These are phyloP conservation scores for Platalea minor DNA, from an alignment of 2,797 vertebrate species.

Conservation along the genomic window DNA sequence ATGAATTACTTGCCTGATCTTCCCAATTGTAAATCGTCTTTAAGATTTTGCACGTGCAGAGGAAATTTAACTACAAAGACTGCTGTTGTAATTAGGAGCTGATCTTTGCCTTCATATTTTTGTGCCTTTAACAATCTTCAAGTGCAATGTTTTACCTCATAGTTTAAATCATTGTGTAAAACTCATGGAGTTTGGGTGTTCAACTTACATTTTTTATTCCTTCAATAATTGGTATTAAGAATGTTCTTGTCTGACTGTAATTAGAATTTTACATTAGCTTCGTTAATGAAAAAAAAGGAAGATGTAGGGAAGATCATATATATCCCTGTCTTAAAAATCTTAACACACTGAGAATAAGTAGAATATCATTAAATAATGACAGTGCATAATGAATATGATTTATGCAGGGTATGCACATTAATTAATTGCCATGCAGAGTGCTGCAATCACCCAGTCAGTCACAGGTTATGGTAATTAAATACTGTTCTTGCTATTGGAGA, in stretches of 20 bases:
- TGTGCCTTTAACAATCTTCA: not conserved
- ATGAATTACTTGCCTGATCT: not conserved
- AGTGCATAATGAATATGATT: constrained; percentile 14
- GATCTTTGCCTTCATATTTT: not conserved
- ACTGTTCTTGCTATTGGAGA: not conserved
- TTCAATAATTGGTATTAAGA: not conserved
- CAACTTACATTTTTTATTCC: not conserved
- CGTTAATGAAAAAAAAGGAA: not conserved
- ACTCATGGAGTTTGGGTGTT: not conserved
- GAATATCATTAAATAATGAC: constrained; percentile 27
- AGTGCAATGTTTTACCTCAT: not conserved
- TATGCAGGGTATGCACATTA: constrained; percentile 11
- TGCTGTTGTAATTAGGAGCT: not conserved
- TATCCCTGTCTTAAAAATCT: not conserved
- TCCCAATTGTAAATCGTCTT: not conserved
- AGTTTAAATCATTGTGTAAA: not conserved
- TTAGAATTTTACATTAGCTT: not conserved
- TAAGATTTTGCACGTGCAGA: not conserved
- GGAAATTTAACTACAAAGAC: not conserved
- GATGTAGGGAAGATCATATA: not conserved
- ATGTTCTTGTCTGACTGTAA: not conserved
- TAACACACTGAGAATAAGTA: not conserved
- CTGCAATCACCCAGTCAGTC: constrained; percentile 20
- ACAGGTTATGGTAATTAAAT: constrained; percentile 43
- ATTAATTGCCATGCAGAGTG: constrained; percentile 16